Evolutionary conservation across 2,113 vertebrate species (phyloP), one percentile per base, ranked within the genome.

Genomic region (Brachyhypopomus gauderio): DNA sequence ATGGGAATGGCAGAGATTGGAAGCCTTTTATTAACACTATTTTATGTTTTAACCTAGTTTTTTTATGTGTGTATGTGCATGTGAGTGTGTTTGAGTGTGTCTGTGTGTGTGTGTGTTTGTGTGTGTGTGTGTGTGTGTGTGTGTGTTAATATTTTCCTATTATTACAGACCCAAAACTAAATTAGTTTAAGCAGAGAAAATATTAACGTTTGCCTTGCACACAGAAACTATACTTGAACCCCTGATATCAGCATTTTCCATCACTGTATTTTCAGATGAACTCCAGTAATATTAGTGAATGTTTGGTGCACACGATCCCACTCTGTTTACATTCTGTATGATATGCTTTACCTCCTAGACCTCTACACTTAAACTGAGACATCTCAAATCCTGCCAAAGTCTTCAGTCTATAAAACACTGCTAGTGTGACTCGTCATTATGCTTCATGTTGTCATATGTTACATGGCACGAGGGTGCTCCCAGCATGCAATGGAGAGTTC

Each of bases 391-490:
- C 48, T 30, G 23, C 3, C 30, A 71, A 77, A 82, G 48, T 59
- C 52, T 67, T 22, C 17, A 27, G 25, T 22, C 48, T 79, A 70
- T 58, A 58, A 7, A 72, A 22, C 75, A 17, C 30, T 48, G 74
- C 22, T 41, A 63, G 64, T 62, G 70, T 84, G 84, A 82, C 56
- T 48, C 17, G 72, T 70, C 52, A 77, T 75, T 73, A 75, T 86
- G 77, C 77, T 79, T 85, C 85, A 88, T 72, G 83, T 75, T 74
- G 41, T 66, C 25, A 55, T 86, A 78, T 84, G n/a, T 87, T 87
- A 85, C 34, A 72, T 87, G 76, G 86, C 76, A 79, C 78, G 77
- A 84, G 87, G 84, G 79, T 84, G 77, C 81, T 87, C 34, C 74
- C 76, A 84, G 83, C 71, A 67, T 56, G 84, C 79, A 90, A 85